A percentile compares a stretch with the other conserved stretches of the same genome.
Evolutionary conservation across 2,113 vertebrate species (phyloP).

Genomic region (Dermatemys mawii): DNA sequence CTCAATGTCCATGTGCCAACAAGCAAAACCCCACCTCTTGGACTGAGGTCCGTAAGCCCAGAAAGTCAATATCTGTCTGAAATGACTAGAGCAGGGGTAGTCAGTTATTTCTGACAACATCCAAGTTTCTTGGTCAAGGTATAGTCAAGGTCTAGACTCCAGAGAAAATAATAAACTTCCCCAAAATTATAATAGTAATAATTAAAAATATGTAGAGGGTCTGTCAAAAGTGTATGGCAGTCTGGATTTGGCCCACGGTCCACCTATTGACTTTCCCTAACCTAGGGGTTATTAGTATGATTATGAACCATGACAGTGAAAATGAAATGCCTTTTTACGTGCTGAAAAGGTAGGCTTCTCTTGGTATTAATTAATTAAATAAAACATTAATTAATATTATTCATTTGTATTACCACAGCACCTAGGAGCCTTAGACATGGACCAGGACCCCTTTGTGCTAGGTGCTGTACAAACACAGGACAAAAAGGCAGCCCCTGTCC

Average conservation of each 20-base stretch:
- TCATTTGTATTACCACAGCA: background rate
- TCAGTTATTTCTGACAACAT: too few relatives aligned
- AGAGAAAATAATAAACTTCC: too few relatives aligned
- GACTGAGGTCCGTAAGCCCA: background rate
- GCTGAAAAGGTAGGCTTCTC: background rate
- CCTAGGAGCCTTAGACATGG: background rate
- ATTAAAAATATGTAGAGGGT: too few relatives aligned
- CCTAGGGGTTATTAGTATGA: background rate
- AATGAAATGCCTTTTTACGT: background rate
- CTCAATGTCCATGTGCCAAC: background rate
- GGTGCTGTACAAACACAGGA: background rate
- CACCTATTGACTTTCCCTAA: too few relatives aligned
- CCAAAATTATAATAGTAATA: too few relatives aligned
- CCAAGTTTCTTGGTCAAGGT: too few relatives aligned
- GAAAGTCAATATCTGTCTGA: background rate
- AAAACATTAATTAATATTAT: background rate
- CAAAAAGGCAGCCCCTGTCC: background rate
- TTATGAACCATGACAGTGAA: background rate
- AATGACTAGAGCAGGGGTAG: background rate
- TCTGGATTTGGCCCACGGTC: too few relatives aligned
- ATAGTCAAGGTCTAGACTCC: too few relatives aligned
- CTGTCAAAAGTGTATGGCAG: too few relatives aligned
- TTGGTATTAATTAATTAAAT: background rate
- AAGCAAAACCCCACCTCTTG: background rate
- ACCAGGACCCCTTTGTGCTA: background rate